Conservation (phyloP, 2,888 invertebrate species). For the Phlogophora meticulosa region DNA sequence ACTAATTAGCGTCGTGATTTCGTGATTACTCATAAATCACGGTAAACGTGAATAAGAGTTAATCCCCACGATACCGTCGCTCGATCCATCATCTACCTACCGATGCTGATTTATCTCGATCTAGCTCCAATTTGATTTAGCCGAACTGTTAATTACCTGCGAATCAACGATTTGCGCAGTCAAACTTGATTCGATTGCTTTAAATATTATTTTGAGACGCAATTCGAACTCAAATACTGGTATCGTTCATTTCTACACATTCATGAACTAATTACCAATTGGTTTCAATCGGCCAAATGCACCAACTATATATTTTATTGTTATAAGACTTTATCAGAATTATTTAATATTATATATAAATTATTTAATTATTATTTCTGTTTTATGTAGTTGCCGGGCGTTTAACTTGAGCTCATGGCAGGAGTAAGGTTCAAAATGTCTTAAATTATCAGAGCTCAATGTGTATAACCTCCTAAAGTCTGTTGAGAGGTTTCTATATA, state of each 20-base stretch:
- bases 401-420: too few relatives aligned
- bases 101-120: constrained; percentile 59
- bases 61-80: constrained; percentile 61
- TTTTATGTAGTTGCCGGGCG: too few relatives aligned
- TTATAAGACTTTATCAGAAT: too few relatives aligned
- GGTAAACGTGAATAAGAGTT: constrained; percentile 71
- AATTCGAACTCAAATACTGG: not conserved
- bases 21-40: constrained; percentile 75
- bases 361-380: too few relatives aligned
- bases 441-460: too few relatives aligned
- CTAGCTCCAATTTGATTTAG: constrained; percentile 60
- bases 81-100: constrained; percentile 67
- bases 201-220: constrained; percentile 37
- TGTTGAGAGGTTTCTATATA: too few relatives aligned
- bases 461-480: too few relatives aligned
- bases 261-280: not conserved
- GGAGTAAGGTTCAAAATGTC: too few relatives aligned
- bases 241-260: constrained; percentile 6
- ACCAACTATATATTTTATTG: too few relatives aligned
- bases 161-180: constrained; percentile 52
- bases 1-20: constrained; percentile 65
- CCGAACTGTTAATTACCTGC: constrained; percentile 59
- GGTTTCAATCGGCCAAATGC: not conserved
- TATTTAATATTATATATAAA: too few relatives aligned
- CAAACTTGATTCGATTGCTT: constrained; percentile 37